phyloP scores from a whole-genome alignment of 2,888 invertebrate species.

The Rhagophthalmus giganteus region DNA sequence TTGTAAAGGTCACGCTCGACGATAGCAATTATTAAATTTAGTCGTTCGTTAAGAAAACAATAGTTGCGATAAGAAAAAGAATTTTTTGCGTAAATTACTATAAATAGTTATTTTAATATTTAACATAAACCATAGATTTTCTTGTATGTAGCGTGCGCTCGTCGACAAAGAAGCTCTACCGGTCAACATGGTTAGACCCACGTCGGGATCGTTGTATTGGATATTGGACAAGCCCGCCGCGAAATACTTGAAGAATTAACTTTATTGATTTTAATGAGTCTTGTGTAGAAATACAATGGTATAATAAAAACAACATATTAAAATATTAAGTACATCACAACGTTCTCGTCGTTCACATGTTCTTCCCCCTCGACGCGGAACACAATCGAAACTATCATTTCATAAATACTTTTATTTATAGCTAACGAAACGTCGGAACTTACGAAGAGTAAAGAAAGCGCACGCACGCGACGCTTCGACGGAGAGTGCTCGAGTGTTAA shows the following conservation, averaged over 20 bases:
- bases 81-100: too few species aligned
- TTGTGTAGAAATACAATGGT: conserved; percentile 45
- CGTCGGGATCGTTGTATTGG: conserved; percentile 68
- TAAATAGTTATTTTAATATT: too few species aligned
- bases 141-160: conserved; percentile 71
- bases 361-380: conserved; percentile 20
- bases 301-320: conserved; percentile 51
- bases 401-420: conserved; percentile 19
- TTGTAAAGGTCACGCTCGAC: too few species aligned
- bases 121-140: neutral
- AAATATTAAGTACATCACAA: conserved; percentile 57
- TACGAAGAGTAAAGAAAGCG: too few species aligned
- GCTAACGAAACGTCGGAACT: too few species aligned
- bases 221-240: conserved; percentile 64
- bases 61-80: too few species aligned
- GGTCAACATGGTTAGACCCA: conserved; percentile 73
- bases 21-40: too few species aligned
- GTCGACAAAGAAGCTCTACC: conserved; percentile 77
- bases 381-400: conserved; percentile 22
- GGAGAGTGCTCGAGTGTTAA: too few species aligned
- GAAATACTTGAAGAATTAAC: conserved; percentile 30
- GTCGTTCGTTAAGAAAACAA: too few species aligned
- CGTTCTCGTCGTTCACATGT: conserved; percentile 38
- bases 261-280: conserved; percentile 30
- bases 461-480: too few species aligned